A percentile compares a stretch with the other conserved stretches of the same genome.
phyloP scores from a whole-genome alignment of 2,888 invertebrate species.

The Dryococelus australis region DNA sequence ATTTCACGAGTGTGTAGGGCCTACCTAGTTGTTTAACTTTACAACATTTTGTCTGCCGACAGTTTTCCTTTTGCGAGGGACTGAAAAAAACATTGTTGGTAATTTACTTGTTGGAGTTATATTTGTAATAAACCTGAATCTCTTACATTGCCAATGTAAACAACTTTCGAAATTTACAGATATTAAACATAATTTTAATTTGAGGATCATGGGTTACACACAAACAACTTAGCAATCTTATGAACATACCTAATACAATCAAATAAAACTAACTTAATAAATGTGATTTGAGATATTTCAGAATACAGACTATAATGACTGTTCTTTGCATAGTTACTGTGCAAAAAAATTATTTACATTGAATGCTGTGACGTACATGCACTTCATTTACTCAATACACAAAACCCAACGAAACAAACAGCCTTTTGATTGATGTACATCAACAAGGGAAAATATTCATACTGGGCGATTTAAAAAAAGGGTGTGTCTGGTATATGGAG shows the following conservation, averaged over 20 bases:
- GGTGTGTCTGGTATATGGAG: too few relatives aligned
- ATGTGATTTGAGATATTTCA: background rate
- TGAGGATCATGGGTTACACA: background rate
- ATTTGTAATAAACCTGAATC: background rate
- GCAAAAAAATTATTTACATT: conserved; percentile 30
- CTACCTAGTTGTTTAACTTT: too few relatives aligned
- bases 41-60: too few relatives aligned
- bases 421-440: background rate
- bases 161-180: background rate
- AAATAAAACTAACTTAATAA: too few relatives aligned
- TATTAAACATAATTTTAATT: background rate
- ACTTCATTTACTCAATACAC: background rate
- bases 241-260: background rate
- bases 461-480: too few relatives aligned
- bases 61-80: too few relatives aligned
- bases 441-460: background rate
- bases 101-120: too few relatives aligned
- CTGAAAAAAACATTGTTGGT: too few relatives aligned
- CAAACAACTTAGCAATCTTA: background rate
- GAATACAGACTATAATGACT: conserved; percentile 18
- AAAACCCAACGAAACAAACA: background rate
- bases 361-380: conserved; percentile 17
- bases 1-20: too few relatives aligned
- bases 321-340: conserved; percentile 39
- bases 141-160: conserved; percentile 9